Percentiles rank a stretch among this genome's conserved stretches.
Conservation (phyloP, 2,888 invertebrate species). For the Graphium colonna region DNA sequence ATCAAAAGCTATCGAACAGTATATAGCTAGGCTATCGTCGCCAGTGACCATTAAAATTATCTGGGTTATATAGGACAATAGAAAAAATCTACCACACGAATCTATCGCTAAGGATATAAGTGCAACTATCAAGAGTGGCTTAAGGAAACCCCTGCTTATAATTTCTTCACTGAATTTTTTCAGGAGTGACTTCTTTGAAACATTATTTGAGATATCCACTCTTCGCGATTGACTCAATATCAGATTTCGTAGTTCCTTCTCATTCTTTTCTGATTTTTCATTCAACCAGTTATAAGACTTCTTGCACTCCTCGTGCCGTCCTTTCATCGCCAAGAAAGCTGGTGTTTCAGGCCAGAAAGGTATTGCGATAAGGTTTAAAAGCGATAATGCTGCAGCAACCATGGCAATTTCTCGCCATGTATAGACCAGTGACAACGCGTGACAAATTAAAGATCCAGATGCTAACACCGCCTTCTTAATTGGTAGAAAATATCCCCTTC, state of each 20-base stretch:
- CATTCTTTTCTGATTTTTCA: slow-evolving; percentile 33
- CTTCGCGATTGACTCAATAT: slow-evolving; percentile 32
- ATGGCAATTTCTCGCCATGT: slow-evolving; percentile 38
- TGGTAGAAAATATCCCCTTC: slow-evolving; percentile 39
- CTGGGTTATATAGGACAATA: slow-evolving; percentile 35
- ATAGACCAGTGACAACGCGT: slow-evolving; percentile 31
- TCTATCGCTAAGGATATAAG: slow-evolving; percentile 35
- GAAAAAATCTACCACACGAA: slow-evolving; percentile 36
- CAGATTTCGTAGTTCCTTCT: slow-evolving; percentile 35
- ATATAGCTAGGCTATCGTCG: slow-evolving; percentile 32
- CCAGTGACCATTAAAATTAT: slow-evolving; percentile 36
- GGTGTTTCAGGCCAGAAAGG: slow-evolving; percentile 43
- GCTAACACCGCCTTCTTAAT: slow-evolving; percentile 32
- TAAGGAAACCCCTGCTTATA: slow-evolving; percentile 34
- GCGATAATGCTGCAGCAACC: slow-evolving; percentile 24
- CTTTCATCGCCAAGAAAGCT: slow-evolving; percentile 36
- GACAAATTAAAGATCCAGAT: slow-evolving; percentile 36
- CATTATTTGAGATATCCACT: not conserved
- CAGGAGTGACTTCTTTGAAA: not conserved
- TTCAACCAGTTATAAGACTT: slow-evolving; percentile 39
- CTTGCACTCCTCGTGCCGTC: slow-evolving; percentile 31
- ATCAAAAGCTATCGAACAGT: slow-evolving; percentile 36
- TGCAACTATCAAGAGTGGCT: slow-evolving; percentile 30
- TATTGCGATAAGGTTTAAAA: slow-evolving; percentile 30
- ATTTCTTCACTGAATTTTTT: slow-evolving; percentile 22